Evolutionary conservation across 2,113 vertebrate species (phyloP), one percentile per base, ranked within the genome.

Genomic region (Proterorhinus semilunaris): DNA sequence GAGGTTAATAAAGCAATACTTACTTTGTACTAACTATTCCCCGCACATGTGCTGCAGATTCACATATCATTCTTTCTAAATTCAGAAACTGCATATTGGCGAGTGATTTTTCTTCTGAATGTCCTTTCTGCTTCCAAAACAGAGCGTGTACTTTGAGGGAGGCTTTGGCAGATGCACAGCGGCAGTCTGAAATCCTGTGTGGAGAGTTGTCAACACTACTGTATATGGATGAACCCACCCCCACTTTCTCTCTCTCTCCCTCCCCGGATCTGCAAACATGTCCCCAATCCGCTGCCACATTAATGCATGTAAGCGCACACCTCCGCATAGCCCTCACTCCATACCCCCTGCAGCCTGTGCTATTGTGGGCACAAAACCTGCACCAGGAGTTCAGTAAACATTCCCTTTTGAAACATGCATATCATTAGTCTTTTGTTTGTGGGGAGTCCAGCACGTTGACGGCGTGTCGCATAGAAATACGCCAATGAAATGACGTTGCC

Each of bases 231-330:
- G 45, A 47, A n/a, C 21, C 11, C 27, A 36, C 27, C 62, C 58
- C 44, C 44, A 21, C 48, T 57, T 66, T 21, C 57, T 8, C 57
- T 36, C 11, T 36, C 15, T 68, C 43, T 65, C 70, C 69, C 27
- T 63, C 65, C 71, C 54, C 72, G 67, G 65, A 83, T 72, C 76
- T 58, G 66, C 80, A 71, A 54, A 79, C 68, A 83, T 88, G 77
- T 85, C 75, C 74, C 81, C 79, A 78, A 75, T 83, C 74, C 78
- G 55, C 68, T 71, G 66, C 62, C 64, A 68, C 61, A 47, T 48
- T 71, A 78, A 78, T 74, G 74, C 79, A 80, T 70, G 61, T 67
- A 80, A 79, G 81, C 16, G n/a, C 67, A 67, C 63, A 62, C 42
- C 68, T 66, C 65, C 71, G 57, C 68, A 69, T 66, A 61, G 15